Base-by-base conservation (phyloP, 64 coral and sea anemone genomes). In the Stylophora pistillata region DNA sequence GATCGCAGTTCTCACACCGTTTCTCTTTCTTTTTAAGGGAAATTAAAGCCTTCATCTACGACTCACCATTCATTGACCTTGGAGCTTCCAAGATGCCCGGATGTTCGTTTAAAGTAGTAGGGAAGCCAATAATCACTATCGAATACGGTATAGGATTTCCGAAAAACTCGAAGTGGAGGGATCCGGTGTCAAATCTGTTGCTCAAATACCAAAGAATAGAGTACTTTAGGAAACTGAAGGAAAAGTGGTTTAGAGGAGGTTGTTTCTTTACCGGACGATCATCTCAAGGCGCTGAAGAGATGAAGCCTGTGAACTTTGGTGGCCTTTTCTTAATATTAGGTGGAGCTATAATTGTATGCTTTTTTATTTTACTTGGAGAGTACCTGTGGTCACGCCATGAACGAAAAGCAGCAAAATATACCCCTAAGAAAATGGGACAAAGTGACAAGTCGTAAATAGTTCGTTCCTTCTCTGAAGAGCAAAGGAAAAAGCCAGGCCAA, bases 51-150 rank as follows among this genome's bases (percentile, higher is more conserved):
- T 94, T 94, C 65, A 94, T 94, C 17, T 88, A 91, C 68, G 93
- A 94, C 20, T 94, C 93, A 41, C 93, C 93, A 55, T 94, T 91
- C 32, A 83, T 94, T 10, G 93, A 94, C 47, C 70, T 94, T 10
- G 71, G 81, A 64, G 93, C 93, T 18, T 90, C 88, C 65, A 94
- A 91, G 77, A 88, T 91, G 56, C 73, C 93, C 17, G 88, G 90
- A 54, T 94, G 93, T n/a, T 71, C 79, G 2, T 94, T 94, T 41
- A 72, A 86, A 53, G 90, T 94, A 37, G 89, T 94, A 13, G 93
- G 93, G 1, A 88, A 63, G 0, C 81, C 93, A 64, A 94, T 94
- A 15, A 91, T 65, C 32, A 80, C 86, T 65, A 76, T 91, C 29
- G 82, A 41, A 3, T 86, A 90, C 13, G 93, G 81, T 5, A 65